Conservation (phyloP, 2,888 invertebrate species). For the Aquatica leii region DNA sequence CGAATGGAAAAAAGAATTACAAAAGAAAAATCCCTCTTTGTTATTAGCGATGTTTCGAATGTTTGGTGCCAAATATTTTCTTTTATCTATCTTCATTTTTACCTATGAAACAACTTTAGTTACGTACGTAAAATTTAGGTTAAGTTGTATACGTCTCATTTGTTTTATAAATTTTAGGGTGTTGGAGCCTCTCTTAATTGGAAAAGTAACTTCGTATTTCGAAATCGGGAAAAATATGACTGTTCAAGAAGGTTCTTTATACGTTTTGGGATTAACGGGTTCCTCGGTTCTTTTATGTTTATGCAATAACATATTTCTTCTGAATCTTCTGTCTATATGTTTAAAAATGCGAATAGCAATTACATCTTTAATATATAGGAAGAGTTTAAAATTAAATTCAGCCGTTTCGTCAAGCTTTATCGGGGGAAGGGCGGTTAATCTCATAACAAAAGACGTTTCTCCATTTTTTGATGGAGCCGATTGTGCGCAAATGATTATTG, state of each 20-base stretch:
- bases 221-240: constrained; percentile 63
- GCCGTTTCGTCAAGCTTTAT: constrained; percentile 82
- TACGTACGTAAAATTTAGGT: constrained; percentile 26
- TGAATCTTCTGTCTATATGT: constrained; percentile 73
- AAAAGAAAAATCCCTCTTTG: constrained; percentile 24
- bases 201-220: constrained; percentile 73
- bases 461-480: constrained; percentile 82
- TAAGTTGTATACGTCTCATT: constrained; percentile 1
- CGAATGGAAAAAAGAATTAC: constrained; percentile 44
- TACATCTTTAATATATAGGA: constrained; percentile 76
- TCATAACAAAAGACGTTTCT: constrained; percentile 83
- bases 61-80: constrained; percentile 32
- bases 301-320: constrained; percentile 77
- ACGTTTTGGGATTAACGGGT: constrained; percentile 71
- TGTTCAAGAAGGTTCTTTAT: constrained; percentile 69
- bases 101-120: constrained; percentile 31
- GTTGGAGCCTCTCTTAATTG: constrained; percentile 70
- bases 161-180: too few species aligned
- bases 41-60: constrained; percentile 30
- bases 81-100: constrained; percentile 26
- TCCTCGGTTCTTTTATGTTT: constrained; percentile 65
- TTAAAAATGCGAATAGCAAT: constrained; percentile 75
- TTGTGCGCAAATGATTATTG: constrained; percentile 80
- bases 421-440: constrained; percentile 64
- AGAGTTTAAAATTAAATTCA: constrained; percentile 75